phyloP scores from a whole-genome alignment of 2,797 vertebrate genomes.

The Ataeniobius toweri region DNA sequence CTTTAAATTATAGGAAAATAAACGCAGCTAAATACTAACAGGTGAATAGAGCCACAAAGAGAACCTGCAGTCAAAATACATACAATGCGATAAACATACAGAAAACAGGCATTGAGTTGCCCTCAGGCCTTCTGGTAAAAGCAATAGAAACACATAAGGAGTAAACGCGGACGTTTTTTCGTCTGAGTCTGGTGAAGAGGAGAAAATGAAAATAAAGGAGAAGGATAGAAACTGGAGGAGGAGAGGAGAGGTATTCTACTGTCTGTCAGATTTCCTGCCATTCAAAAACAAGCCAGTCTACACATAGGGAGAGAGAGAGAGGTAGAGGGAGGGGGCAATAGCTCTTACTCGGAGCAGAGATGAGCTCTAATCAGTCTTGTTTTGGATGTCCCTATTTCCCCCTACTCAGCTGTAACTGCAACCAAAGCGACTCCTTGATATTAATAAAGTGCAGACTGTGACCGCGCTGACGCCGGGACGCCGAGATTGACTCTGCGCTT shows the following conservation, averaged over 20 bases:
- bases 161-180: constrained; percentile 51
- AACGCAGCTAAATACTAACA: constrained; percentile 22
- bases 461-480: constrained; percentile 67
- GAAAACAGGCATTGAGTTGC: constrained; percentile 50
- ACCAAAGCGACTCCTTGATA: constrained; percentile 72
- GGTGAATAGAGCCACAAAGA: constrained; percentile 17
- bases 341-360: constrained; percentile 34
- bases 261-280: constrained; percentile 67
- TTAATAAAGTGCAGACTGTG: constrained; percentile 72
- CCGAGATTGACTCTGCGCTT: constrained; percentile 72
- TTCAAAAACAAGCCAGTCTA: constrained; percentile 58
- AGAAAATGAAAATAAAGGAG: constrained; percentile 51
- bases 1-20: background rate
- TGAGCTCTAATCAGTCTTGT: constrained; percentile 62
- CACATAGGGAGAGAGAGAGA: constrained; percentile 4
- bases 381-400: constrained; percentile 39
- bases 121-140: constrained; percentile 57
- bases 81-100: constrained; percentile 23
- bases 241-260: constrained; percentile 48
- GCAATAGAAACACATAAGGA: constrained; percentile 45
- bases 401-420: constrained; percentile 68
- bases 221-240: constrained; percentile 48
- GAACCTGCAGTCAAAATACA: constrained; percentile 7
- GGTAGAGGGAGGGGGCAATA: background rate
- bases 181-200: constrained; percentile 63